Evolutionary conservation across 1,140 invertebrate genomes (phyloP).

Genomic region (Rhysida immarginata): DNA sequence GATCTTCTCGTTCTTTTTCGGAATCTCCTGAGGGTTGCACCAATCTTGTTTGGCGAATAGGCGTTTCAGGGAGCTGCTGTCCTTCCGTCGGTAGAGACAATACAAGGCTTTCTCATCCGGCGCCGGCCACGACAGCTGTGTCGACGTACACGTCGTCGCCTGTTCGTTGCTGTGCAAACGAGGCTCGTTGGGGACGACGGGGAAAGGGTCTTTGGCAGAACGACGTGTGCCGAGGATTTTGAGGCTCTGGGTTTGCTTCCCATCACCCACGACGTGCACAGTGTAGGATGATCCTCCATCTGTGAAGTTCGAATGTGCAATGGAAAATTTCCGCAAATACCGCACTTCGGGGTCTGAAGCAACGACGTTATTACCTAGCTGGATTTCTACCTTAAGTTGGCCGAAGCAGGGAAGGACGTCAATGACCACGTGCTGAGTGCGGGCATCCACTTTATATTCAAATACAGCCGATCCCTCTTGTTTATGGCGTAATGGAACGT

Average conservation of each 20-base stretch:
- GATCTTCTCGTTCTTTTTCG: conserved; percentile 13
- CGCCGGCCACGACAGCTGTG: conserved; percentile 24
- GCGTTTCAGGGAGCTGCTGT: conserved; percentile 8
- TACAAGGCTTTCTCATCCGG: conserved; percentile 23
- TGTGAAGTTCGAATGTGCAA: background rate
- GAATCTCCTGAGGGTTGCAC: conserved; percentile 7
- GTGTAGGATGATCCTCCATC: background rate
- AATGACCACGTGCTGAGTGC: background rate
- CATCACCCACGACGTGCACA: background rate
- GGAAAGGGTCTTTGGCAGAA: background rate
- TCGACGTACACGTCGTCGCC: conserved; percentile 21
- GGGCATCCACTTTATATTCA: background rate
- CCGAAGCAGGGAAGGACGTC: conserved; percentile 2
- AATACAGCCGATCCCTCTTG: background rate
- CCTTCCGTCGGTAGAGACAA: conserved; percentile 25
- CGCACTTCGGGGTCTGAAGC: background rate
- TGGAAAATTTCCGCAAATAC: background rate
- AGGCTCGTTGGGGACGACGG: background rate
- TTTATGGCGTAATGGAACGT: background rate
- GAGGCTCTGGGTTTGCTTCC: background rate
- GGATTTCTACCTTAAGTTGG: background rate
- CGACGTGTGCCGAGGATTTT: background rate
- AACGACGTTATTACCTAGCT: no score
- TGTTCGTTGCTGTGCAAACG: background rate
- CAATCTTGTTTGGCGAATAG: conserved; percentile 15